A percentile compares a stretch with the other conserved stretches of the same genome.
phyloP scores from a whole-genome alignment of 2,113 vertebrate genomes.

The Morone saxatilis region DNA sequence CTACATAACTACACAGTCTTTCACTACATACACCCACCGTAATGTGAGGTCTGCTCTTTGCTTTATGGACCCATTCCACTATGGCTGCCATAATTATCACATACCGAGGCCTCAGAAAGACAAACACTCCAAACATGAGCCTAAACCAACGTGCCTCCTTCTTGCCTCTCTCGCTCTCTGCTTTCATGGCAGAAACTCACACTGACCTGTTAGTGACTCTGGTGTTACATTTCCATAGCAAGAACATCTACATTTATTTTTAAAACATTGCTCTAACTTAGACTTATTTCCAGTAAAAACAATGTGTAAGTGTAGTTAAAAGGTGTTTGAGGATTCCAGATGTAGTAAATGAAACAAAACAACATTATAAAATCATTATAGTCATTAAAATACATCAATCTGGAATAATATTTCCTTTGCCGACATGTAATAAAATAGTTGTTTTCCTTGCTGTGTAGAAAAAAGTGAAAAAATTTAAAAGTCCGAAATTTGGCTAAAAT shows the following conservation, averaged over 20 bases:
- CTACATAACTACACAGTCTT: constrained; percentile 22
- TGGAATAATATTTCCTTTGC: background rate
- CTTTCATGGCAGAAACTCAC: constrained; percentile 35
- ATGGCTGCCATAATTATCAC: constrained; percentile 77
- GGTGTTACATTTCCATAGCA: constrained; percentile 21
- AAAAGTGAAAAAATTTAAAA: background rate
- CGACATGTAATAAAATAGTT: background rate
- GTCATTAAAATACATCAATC: background rate
- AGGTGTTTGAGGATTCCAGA: constrained; percentile 31
- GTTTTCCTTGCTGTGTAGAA: background rate
- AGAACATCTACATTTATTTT: background rate
- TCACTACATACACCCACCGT: constrained; percentile 38
- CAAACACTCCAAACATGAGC: constrained; percentile 65
- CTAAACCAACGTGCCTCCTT: constrained; percentile 29
- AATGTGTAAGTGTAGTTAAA: constrained; percentile 16
- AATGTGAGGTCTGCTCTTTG: constrained; percentile 57
- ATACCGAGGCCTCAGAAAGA: constrained; percentile 69
- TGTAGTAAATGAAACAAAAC: constrained; percentile 13
- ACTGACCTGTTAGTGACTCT: constrained; percentile 8
- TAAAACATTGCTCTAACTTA: background rate
- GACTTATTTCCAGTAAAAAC: constrained; percentile 41
- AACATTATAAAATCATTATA: background rate
- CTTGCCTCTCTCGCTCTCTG: constrained; percentile 13
- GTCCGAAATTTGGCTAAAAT: too few species aligned
- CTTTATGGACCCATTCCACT: constrained; percentile 68